These are phyloP conservation scores for Chrysodeixis includens DNA, from an alignment of 2,888 invertebrate species.

Conservation along the genomic window DNA sequence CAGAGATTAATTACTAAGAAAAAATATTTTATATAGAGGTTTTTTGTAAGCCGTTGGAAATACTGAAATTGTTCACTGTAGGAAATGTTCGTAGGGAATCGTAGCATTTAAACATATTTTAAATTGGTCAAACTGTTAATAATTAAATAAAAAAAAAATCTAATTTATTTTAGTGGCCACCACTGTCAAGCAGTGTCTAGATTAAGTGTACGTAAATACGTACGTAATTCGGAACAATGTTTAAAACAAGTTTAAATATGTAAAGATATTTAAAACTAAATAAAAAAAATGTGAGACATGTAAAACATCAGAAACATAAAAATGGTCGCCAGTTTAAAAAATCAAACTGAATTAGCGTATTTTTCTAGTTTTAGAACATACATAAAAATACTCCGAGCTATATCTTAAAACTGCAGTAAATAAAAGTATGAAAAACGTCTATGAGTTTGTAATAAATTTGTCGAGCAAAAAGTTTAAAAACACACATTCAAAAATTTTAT, in stretches of 20 bases:
- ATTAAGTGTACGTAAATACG: too few relatives aligned
- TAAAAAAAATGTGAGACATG: background rate
- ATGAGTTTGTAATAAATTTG: too few relatives aligned
- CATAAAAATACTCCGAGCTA: too few relatives aligned
- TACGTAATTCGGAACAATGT: too few relatives aligned
- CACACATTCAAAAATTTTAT: slow-evolving; percentile 18
- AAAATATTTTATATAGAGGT: background rate
- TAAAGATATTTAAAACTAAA: background rate
- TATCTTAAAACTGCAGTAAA: background rate
- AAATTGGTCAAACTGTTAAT: background rate
- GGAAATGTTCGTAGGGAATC: too few relatives aligned
- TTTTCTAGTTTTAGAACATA: background rate
- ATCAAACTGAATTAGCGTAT: background rate
- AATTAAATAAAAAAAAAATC: too few relatives aligned
- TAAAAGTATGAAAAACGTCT: too few relatives aligned
- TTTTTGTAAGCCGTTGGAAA: background rate
- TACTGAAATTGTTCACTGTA: too few relatives aligned
- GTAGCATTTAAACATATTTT: too few relatives aligned
- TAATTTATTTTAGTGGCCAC: too few relatives aligned
- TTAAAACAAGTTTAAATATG: too few relatives aligned
- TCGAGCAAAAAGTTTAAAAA: background rate
- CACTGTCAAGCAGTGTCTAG: too few relatives aligned
- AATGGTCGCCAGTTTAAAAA: background rate
- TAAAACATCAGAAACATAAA: background rate
- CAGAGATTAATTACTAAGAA: background rate